Conservation (phyloP, 2,113 vertebrate species). For the Meleagris gallopavo region DNA sequence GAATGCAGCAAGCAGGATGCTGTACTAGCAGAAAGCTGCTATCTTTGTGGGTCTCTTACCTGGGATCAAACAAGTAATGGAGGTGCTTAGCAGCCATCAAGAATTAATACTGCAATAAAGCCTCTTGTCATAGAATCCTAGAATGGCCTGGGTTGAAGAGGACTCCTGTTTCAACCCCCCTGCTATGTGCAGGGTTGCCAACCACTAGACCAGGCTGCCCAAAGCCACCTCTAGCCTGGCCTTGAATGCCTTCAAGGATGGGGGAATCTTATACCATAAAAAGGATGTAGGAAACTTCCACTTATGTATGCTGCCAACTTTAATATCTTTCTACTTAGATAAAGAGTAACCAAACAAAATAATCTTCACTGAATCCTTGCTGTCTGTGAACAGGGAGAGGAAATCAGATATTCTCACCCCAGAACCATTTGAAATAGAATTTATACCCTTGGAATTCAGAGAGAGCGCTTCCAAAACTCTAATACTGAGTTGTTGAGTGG, state of each 20-base stretch:
- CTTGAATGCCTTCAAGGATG: too few species aligned
- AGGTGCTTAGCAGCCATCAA: not conserved
- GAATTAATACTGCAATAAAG: not conserved
- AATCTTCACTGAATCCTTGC: not conserved
- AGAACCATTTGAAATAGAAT: not conserved
- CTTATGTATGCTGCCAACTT: not conserved
- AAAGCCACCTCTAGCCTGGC: too few species aligned
- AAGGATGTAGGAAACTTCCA: not conserved
- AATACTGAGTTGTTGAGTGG: not conserved
- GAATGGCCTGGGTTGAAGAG: too few species aligned
- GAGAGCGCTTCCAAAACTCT: not conserved
- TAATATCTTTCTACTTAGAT: not conserved
- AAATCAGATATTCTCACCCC: not conserved
- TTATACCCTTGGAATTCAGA: not conserved
- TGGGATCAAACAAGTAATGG: not conserved
- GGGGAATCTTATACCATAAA: not conserved
- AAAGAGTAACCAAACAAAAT: not conserved
- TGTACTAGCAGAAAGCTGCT: not conserved
- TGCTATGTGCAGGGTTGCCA: too few species aligned
- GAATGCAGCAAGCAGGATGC: not conserved
- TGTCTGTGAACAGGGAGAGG: not conserved
- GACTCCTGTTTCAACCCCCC: too few species aligned
- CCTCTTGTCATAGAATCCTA: too few species aligned
- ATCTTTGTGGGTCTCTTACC: not conserved
- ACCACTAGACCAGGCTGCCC: too few species aligned